Evolutionary conservation across 2,797 vertebrate species (phyloP), one percentile per base, ranked within the genome.

Genomic region (Chaunax sp.): DNA sequence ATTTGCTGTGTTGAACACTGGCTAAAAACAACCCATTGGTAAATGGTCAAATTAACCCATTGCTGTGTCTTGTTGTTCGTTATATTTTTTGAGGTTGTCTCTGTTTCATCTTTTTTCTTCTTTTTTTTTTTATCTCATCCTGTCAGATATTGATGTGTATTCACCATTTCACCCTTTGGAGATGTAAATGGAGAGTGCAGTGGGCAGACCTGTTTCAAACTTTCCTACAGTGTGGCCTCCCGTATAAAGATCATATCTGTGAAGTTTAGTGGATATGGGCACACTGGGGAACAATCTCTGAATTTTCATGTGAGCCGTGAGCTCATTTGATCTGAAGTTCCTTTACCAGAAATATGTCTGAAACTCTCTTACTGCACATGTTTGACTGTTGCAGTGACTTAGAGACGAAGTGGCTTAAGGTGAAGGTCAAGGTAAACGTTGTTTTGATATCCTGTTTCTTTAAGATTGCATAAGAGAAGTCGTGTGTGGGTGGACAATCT

Each of bases 391-490:
- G 26, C 44, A 22, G 6, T 53, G 67, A 57, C 57, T 62, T 41
- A 47, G 44, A 76, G 30, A 60, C 2, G 0, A 64, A 72, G 53
- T 20, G 45, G 40, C 53, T 66, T 28, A 41, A 69, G 69, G 52
- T 78, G 40, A 64, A 62, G 67, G 60, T 75, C 60, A 78, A 69
- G 75, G 78, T 85, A n/a, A n/a, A n/a, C 61, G 69, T 15, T 47
- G n/a, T 40, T 67, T 70, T 52, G 64, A 72, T 37, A 66, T 68
- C 78, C 73, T 73, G 74, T 81, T 78, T 77, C 84, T 86, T 87
- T 81, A 81, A 79, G 81, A 67, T 69, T 65, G 56, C 76, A 64
- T n/a, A 35, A 11, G 35, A 69, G 51, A 45, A 57, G 60, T 52
- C 0, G n/a, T 46, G 65, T 65, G 82, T 75, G 67, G 77, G 73